Conservation (phyloP, 1,140 invertebrate genomes). For the Tetragnatha versicolor region DNA sequence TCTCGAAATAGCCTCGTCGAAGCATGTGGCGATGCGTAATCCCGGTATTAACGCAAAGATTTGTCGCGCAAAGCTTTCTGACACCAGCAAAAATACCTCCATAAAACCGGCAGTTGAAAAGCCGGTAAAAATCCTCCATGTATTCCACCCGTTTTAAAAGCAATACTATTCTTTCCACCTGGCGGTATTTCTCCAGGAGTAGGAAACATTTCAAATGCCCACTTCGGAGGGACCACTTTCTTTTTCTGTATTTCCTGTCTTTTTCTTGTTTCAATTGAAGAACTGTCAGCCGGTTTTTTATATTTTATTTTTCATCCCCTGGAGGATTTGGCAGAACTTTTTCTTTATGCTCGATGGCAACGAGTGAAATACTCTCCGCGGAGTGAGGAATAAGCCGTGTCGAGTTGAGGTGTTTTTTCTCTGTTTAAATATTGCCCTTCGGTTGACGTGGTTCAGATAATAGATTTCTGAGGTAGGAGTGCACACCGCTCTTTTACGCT, state of each 20-base stretch:
- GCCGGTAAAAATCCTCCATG: background rate
- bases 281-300: slow-evolving; percentile 25
- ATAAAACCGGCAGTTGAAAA: background rate
- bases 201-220: slow-evolving; percentile 16
- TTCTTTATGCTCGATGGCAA: background rate
- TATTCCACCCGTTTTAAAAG: slow-evolving; percentile 33
- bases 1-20: background rate
- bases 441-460: too few relatives aligned
- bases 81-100: background rate
- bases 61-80: background rate
- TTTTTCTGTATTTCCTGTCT: background rate
- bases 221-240: background rate
- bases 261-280: slow-evolving; percentile 1
- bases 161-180: background rate
- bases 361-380: background rate
- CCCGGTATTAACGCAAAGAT: background rate
- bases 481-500: too few relatives aligned
- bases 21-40: background rate
- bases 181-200: slow-evolving; percentile 13
- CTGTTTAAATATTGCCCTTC: too few relatives aligned
- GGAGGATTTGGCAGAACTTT: background rate
- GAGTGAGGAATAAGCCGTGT: too few relatives aligned
- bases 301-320: background rate
- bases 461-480: too few relatives aligned
- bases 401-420: too few relatives aligned